A percentile compares a stretch with the other conserved stretches of the same genome.
These are phyloP conservation scores for Nipponacmea schrenckii DNA, from an alignment of 2,888 invertebrate genomes.

Conservation along the genomic window DNA sequence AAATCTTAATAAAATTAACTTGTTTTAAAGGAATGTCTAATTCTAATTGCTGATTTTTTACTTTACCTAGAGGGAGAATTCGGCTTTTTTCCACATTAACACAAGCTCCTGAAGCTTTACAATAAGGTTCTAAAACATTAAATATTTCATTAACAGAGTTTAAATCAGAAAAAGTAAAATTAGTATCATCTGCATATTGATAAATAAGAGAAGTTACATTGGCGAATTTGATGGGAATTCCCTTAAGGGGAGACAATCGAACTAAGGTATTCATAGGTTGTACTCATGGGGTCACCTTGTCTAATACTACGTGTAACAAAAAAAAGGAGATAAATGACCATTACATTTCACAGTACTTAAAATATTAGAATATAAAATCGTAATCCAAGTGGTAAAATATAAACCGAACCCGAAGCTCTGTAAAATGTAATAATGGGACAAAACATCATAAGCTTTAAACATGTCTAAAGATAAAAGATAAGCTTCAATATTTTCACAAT, in stretches of 20 bases:
- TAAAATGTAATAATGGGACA: slow-evolving; percentile 30
- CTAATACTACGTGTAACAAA: neutral
- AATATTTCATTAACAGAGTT: neutral
- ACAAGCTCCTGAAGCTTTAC: neutral
- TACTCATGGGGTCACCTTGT: neutral
- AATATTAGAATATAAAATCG: slow-evolving; percentile 15
- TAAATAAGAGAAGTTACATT: neutral
- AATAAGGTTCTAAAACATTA: neutral
- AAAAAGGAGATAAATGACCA: slow-evolving; percentile 26
- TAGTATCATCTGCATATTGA: neutral
- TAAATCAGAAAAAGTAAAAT: neutral
- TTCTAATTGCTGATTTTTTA: too few species aligned
- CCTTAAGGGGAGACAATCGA: neutral
- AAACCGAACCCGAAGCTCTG: slow-evolving; percentile 5
- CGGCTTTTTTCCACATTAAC: neutral
- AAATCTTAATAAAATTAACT: too few species aligned
- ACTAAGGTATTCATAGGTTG: neutral
- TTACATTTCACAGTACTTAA: slow-evolving; percentile 35
- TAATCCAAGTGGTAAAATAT: slow-evolving; percentile 10
- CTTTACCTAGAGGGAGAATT: neutral
- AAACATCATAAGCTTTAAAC: slow-evolving; percentile 42
- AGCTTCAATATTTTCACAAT: slow-evolving; percentile 31
- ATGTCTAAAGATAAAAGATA: slow-evolving; percentile 38
- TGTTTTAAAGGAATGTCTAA: too few species aligned
- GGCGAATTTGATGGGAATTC: neutral